phyloP scores from a whole-genome alignment of 2,797 vertebrate genomes.

The Catamblyrhynchus diadema region DNA sequence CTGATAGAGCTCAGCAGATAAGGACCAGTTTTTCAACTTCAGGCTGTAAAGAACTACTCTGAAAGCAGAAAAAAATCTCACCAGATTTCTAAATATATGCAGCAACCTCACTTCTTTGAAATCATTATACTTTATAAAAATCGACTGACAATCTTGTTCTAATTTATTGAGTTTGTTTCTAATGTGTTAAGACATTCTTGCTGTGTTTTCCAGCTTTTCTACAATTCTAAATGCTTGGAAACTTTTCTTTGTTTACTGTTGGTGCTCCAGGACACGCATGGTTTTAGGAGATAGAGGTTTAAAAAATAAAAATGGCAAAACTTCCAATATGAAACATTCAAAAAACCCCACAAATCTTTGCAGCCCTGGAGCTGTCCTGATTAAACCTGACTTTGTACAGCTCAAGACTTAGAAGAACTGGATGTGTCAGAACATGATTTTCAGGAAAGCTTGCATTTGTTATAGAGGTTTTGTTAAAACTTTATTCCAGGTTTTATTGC shows the following conservation, averaged over 20 bases:
- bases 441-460: background rate
- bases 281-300: background rate
- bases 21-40: background rate
- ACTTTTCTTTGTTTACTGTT: background rate
- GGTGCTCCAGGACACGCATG: background rate
- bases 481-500: background rate
- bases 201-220: background rate
- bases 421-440: background rate
- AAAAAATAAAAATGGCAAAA: background rate
- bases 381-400: background rate
- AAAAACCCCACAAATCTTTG: fast-evolving
- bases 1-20: background rate
- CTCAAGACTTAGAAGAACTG: background rate
- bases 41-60: background rate
- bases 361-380: background rate
- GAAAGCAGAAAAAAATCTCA: background rate
- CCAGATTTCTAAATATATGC: background rate
- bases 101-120: background rate
- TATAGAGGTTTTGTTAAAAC: background rate
- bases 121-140: background rate
- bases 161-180: background rate
- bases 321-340: background rate
- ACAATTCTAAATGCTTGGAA: background rate
- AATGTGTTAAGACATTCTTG: background rate
- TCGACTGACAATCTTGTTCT: fast-evolving